Base-by-base conservation (phyloP, 2,113 vertebrate species). In the Ameiurus melas region DNA sequence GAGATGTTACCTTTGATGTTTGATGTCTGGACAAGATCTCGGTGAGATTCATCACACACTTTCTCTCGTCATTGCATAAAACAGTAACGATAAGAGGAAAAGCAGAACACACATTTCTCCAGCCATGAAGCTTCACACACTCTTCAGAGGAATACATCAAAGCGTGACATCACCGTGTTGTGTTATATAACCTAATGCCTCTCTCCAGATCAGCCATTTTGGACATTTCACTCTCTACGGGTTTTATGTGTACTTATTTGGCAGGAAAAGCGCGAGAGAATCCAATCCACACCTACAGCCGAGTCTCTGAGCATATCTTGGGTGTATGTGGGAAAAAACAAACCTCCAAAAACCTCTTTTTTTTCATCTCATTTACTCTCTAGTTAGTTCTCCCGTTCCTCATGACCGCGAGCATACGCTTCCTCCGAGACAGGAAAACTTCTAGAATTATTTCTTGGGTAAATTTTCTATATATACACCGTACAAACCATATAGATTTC, bases 1-100 rank as follows among this genome's bases (percentile, higher is more conserved):
- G 33, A 86, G 62, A 90, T 36, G 70, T 88, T 88, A 12, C 57
- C 84, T 89, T 89, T 90, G 87, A 90, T 88, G 87, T 90, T 55
- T 53, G 36, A 33, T 53, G 71, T 84, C 87, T 55, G 84, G 80
- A 90, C 87, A 68, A 25, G 82, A 89, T 75, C 62, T 68, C 7
- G 17, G 39, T 27, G 57, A 88, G 89, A 70, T 75, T 82, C 77
- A 83, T 90, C 80, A 80, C 43, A 84, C 89, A 36, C 80, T 55
- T 39, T 66, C 57, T 27, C 47, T 53, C 10, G 7, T 51, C 16
- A 5, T 86, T 70, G 83, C 17, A 57, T 85, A 25, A 51, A 80
- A 58, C 66, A n/a, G 53, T 73, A 47, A 60, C 7, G 22, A 43
- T 78, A 30, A 62, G 19, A 75, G 57, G 36, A 84, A 75, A 51